Percentiles rank a stretch among this genome's conserved stretches.
These are phyloP conservation scores for Drosophila repleta DNA, from an alignment of 1,140 invertebrate species.

Conservation along the genomic window DNA sequence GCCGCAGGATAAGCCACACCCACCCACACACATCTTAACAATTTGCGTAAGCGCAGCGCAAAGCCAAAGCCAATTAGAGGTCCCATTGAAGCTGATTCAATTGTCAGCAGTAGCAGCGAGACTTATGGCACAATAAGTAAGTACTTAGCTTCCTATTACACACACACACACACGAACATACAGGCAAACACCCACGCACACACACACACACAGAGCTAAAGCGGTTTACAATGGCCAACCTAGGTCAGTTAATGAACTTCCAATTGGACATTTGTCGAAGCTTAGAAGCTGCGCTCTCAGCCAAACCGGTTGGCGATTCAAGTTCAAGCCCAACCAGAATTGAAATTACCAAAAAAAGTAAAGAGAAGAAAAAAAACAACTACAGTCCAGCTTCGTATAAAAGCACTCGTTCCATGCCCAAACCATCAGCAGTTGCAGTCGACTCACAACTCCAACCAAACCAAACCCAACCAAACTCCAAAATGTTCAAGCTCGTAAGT, in stretches of 20 bases:
- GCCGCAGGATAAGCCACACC: conserved; percentile 2
- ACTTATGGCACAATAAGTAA: conserved; percentile 4
- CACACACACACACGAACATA: conserved; percentile 20
- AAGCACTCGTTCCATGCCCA: conserved; percentile 26
- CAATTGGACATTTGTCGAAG: conserved; percentile 38
- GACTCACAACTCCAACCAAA: conserved; percentile 50
- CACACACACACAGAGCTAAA: not conserved
- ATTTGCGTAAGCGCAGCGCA: conserved; percentile 57
- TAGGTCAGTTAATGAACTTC: conserved; percentile 75
- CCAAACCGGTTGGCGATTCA: conserved; percentile 70
- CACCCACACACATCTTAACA: conserved; percentile 8
- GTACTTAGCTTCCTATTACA: conserved; percentile 53
- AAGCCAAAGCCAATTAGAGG: conserved; percentile 58
- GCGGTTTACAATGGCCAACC: conserved; percentile 32
- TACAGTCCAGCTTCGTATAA: conserved; percentile 40
- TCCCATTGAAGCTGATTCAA: conserved; percentile 43
- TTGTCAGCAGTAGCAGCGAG: conserved; percentile 17
- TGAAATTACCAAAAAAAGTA: conserved; percentile 27
- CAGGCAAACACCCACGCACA: conserved; percentile 1
- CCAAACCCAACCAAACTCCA: conserved; percentile 43
- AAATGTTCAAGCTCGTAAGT: conserved; percentile 83
- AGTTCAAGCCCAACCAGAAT: conserved; percentile 58
- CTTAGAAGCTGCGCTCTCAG: conserved; percentile 55
- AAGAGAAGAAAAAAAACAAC: conserved; percentile 6
- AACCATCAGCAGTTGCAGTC: conserved; percentile 73